These are phyloP conservation scores for Acronicta alni DNA, from an alignment of 2,888 invertebrate species.

Conservation along the genomic window DNA sequence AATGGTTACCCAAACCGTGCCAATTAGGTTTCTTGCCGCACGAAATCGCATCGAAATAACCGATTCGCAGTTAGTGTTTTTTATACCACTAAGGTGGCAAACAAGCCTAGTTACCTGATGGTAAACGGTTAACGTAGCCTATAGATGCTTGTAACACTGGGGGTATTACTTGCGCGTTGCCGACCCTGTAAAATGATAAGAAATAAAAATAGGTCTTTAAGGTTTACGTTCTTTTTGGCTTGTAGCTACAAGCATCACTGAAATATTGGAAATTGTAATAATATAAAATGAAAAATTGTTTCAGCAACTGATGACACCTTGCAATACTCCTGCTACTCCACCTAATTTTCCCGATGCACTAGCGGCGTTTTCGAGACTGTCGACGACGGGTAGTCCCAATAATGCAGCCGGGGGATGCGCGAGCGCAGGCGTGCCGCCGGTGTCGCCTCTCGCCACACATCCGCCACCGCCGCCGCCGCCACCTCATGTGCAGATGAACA, in stretches of 20 bases:
- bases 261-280: not conserved
- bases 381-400: conserved; percentile 90
- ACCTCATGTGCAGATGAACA: conserved; percentile 73
- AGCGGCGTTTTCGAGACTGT: conserved; percentile 96
- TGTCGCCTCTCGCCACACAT: conserved; percentile 83
- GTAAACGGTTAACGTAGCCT: too few species aligned
- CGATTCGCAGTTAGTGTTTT: too few species aligned
- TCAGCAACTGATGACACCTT: conserved; percentile 95
- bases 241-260: not conserved
- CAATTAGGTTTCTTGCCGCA: too few species aligned
- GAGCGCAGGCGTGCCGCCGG: conserved; percentile 75
- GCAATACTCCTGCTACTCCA: conserved; percentile 98
- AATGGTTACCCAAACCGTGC: too few species aligned
- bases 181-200: too few species aligned
- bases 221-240: too few species aligned
- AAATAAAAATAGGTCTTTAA: too few species aligned
- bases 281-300: conserved; percentile 45
- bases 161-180: too few species aligned
- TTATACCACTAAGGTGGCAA: too few species aligned
- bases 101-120: too few species aligned
- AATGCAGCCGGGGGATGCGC: conserved; percentile 72
- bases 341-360: conserved; percentile 98
- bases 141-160: too few species aligned
- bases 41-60: too few species aligned
- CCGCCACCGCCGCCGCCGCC: conserved; percentile 75